A percentile compares a stretch with the other conserved stretches of the same genome.
phyloP scores from a whole-genome alignment of 2,113 vertebrate species.

The Pristiophorus japonicus region DNA sequence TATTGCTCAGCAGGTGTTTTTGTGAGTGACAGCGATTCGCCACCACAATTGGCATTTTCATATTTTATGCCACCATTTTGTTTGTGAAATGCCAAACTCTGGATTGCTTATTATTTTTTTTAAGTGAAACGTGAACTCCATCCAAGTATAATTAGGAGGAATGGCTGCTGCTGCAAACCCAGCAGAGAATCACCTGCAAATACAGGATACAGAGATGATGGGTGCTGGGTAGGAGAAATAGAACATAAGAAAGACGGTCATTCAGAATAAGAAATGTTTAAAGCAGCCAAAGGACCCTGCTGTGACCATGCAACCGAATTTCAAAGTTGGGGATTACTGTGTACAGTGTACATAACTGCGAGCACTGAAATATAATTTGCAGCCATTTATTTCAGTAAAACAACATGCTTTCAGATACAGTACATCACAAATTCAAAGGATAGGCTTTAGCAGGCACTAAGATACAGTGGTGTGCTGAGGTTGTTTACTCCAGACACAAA shows the following conservation, averaged over 20 bases:
- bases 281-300: not conserved
- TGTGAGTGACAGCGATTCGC: not conserved
- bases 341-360: too few species aligned
- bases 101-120: not conserved
- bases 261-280: not conserved
- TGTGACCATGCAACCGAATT: not conserved
- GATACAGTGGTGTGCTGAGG: too few species aligned
- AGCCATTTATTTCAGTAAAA: not conserved
- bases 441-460: not conserved
- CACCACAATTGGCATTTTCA: constrained; percentile 7
- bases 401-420: not conserved
- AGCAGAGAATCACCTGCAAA: not conserved
- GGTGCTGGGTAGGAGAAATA: not conserved
- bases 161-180: not conserved
- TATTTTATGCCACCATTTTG: constrained; percentile 19
- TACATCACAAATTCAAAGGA: not conserved
- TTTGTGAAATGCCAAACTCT: not conserved
- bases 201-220: not conserved
- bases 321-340: not conserved
- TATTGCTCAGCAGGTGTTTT: not conserved
- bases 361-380: not conserved
- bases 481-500: not conserved
- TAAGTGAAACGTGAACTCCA: not conserved
- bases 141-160: not conserved
- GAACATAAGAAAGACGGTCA: not conserved